Base-by-base conservation (phyloP, 64 coral and sea anemone genomes). In the Orbicella faveolata region DNA sequence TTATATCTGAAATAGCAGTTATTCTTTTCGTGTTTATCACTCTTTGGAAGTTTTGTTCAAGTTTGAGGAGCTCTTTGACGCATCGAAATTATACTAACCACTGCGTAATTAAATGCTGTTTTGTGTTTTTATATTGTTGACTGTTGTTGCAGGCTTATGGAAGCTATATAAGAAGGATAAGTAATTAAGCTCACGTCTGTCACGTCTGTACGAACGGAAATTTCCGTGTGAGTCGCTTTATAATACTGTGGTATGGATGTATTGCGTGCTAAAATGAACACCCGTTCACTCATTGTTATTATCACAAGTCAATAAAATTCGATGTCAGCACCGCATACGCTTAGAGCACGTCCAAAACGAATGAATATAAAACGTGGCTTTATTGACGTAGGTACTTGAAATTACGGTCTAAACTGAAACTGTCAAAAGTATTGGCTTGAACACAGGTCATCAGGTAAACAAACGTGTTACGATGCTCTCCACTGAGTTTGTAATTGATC, bases 41-140 rank as follows among this genome's bases (percentile, higher is more conserved):
- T 59, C 55, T 59, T 59, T 59, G 55, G 55, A 59, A 59, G 15
- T 59, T 12, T 15, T 59, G 15, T 59, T 74, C 25, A 30, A 34
- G 72, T 82, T 80, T 34, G 52, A 80, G 61, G 52, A 61, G 79
- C 12, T 59, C 61, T 82, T 65, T 82, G 79, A 82, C 79, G 79
- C 36, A 82, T 54, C 13, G 15, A 80, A 25, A 21, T 61, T 14
- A 3, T 74, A 74, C 33, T 74, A 26, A 2, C n/a, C 72, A 74
- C 9, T 80, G 78, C 53, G 52, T 61, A 16, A 59, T 80, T 25
- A 80, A 79, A 15, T 61, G 25, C 10, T 80, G 14, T 80, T 79
- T 18, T 21, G 4, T 12, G 25, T 74, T 13, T 74, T 15, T 59
- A 59, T 59, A 59, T 59, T 59, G 11, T 15, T 0, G 55, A 10